phyloP scores from a whole-genome alignment of 2,888 invertebrate genomes.

The Salticus scenicus region DNA sequence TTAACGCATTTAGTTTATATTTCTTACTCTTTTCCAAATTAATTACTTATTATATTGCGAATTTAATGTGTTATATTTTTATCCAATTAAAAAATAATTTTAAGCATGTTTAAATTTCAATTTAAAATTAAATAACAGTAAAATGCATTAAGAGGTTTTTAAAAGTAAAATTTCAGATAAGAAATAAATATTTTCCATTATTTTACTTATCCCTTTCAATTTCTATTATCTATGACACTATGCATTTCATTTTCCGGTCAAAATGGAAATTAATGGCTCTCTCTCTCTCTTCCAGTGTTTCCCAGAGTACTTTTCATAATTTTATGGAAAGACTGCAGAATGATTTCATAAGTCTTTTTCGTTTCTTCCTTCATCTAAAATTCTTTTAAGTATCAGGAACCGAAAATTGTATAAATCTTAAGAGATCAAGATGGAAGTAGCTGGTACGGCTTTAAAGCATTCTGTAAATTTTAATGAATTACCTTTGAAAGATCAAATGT shows the following conservation, averaged over 20 bases:
- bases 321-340: neutral
- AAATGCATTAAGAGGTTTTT: too few relatives aligned
- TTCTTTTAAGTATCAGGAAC: neutral
- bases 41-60: too few relatives aligned
- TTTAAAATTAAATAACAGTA: too few relatives aligned
- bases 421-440: neutral
- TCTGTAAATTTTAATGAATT: neutral
- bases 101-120: too few relatives aligned
- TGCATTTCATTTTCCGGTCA: neutral
- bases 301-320: neutral
- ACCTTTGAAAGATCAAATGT: neutral
- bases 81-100: too few relatives aligned
- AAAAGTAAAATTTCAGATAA: too few relatives aligned
- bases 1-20: too few relatives aligned
- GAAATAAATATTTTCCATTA: neutral
- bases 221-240: neutral
- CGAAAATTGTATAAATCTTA: neutral
- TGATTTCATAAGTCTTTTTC: neutral
- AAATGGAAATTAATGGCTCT: conserved; percentile 16
- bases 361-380: neutral
- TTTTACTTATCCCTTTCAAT: neutral
- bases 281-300: neutral
- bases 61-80: too few relatives aligned
- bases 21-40: too few relatives aligned
- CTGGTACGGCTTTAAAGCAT: neutral